A percentile compares a stretch with the other conserved stretches of the same genome.
Conservation (phyloP, 2,113 vertebrate species). For the Gadus macrocephalus region DNA sequence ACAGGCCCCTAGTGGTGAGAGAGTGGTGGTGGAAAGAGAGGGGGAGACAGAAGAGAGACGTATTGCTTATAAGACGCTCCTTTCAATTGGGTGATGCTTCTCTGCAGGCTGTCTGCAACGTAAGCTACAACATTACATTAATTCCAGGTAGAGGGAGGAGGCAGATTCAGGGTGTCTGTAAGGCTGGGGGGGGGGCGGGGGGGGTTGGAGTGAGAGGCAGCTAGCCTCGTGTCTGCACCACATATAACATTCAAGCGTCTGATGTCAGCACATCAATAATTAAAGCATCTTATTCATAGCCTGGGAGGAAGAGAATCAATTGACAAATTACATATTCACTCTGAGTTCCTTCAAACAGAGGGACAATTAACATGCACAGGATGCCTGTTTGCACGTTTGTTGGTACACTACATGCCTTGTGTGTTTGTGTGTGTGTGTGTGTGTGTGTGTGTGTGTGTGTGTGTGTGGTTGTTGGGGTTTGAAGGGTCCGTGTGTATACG, state of each 20-base stretch:
- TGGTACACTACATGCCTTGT: not conserved
- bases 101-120: conserved; percentile 56
- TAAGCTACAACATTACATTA: conserved; percentile 57
- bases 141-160: conserved; percentile 45
- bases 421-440: conserved; percentile 13
- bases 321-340: conserved; percentile 82
- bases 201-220: conserved; percentile 47
- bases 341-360: conserved; percentile 74
- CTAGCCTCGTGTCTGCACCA: conserved; percentile 71
- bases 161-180: conserved; percentile 37
- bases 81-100: conserved; percentile 51
- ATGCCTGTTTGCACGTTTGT: conserved; percentile 28
- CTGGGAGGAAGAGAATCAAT: conserved; percentile 75
- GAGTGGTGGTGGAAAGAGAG: conserved; percentile 22
- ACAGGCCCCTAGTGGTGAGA: conserved; percentile 29
- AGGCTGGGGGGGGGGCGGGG: conserved; percentile 11
- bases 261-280: conserved; percentile 81
- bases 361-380: conserved; percentile 69
- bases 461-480: not conserved
- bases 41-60: conserved; percentile 22
- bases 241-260: conserved; percentile 76
- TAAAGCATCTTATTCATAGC: conserved; percentile 81
- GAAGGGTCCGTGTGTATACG: not conserved
- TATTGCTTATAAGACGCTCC: conserved; percentile 35
- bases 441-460: conserved; percentile 14